Evolutionary conservation across 2,888 invertebrate genomes (phyloP), one percentile per base, ranked within the genome.

Genomic region (Gerosis bhagava): DNA sequence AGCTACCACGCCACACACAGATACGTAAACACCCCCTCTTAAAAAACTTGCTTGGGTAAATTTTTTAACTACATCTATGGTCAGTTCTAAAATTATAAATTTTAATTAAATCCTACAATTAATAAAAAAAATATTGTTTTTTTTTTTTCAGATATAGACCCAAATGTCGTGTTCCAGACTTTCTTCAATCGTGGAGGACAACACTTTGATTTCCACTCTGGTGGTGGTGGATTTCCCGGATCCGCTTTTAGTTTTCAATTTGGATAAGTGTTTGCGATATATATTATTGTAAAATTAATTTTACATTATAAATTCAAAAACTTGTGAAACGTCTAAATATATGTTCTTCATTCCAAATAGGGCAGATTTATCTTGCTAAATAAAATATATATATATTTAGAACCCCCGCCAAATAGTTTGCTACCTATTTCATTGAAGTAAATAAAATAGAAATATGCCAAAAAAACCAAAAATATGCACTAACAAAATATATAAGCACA

Each of bases 101-200:
- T n/a, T n/a, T n/a, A n/a, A n/a, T n/a, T n/a, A n/a, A n/a, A n/a
- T n/a, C n/a, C n/a, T n/a, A n/a, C n/a, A n/a, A n/a, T n/a, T n/a
- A n/a, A n/a, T n/a, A n/a, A n/a, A n/a, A n/a, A n/a, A n/a, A 12
- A 5, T 3, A 16, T 2, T 7, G 4, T 31, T 32, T 29, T 5
- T 51, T 67, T 77, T 73, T 40, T 90, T 92, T 60, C 91, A 89
- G 94, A 95, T 73, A 92, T 96, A 64, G 96, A 96, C 83, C 95
- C 96, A 5, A 94, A 93, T 71, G 93, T 94, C 73, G 94, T 96
- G 75, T 97, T 96, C 92, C 95, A 95, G 68, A 91, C 94, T 2
- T 96, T 96, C 91, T 97, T 95, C 90, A 92, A 92, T 66, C 88
- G 90, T 31, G 84, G 88, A 12, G 83, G 82, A 16, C 86, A 87